Percentiles rank a stretch among this genome's conserved stretches.
Conservation (phyloP, 2,113 vertebrate genomes). For the Malurus cyaneus region DNA sequence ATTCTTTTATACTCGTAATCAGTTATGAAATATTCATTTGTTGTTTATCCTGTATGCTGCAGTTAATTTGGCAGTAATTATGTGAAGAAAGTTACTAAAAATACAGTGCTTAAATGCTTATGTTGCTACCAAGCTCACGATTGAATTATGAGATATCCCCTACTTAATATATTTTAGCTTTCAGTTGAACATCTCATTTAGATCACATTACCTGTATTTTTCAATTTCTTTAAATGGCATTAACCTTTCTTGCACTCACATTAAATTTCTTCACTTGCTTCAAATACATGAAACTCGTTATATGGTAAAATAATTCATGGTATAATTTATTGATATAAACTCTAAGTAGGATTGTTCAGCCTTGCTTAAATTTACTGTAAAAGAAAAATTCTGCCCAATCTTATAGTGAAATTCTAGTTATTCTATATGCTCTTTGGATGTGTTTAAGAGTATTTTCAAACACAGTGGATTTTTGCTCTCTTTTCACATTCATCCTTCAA, state of each 20-base stretch:
- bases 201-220: neutral
- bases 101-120: conserved; percentile 12
- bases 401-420: neutral
- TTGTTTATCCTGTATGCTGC: conserved; percentile 27
- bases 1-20: conserved; percentile 42
- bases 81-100: conserved; percentile 36
- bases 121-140: neutral
- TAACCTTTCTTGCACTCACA: neutral
- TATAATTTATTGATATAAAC: conserved; percentile 1
- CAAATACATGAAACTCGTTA: neutral
- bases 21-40: conserved; percentile 62
- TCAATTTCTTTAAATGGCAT: neutral
- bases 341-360: neutral
- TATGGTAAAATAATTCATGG: neutral
- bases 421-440: neutral
- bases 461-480: neutral
- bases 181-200: neutral
- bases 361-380: neutral
- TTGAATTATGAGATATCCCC: neutral
- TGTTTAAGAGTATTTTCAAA: neutral
- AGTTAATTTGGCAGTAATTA: conserved; percentile 59
- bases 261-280: conserved; percentile 32
- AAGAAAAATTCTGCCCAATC: neutral
- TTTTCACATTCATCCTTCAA: neutral
- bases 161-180: neutral